Conservation (phyloP, 2,113 vertebrate species). For the Podilymbus podiceps region DNA sequence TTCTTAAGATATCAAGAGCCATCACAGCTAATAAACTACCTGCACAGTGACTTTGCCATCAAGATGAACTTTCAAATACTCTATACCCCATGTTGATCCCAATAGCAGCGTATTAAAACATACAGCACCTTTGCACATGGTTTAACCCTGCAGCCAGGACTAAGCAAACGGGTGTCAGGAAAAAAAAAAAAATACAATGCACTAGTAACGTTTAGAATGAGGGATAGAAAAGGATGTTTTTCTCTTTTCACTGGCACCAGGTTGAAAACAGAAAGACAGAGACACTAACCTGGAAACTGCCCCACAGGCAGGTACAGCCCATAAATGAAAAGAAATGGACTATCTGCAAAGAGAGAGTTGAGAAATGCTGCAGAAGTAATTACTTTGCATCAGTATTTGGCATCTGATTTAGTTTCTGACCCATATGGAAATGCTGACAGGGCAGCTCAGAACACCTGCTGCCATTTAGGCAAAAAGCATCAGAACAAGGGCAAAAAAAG, state of each 20-base stretch:
- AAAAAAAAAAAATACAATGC: neutral
- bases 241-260: neutral
- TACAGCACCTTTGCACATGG: neutral
- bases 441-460: neutral
- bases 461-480: neutral
- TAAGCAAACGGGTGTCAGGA: neutral
- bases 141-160: neutral
- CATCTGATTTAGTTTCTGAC: neutral
- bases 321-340: neutral
- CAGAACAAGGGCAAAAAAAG: neutral
- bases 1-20: neutral
- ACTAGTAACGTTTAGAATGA: neutral
- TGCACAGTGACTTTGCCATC: neutral
- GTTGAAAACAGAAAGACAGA: neutral
- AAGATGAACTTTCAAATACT: neutral
- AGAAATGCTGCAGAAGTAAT: neutral
- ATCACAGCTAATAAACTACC: neutral
- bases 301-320: neutral
- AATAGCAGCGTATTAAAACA: neutral
- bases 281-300: neutral
- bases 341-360: neutral
- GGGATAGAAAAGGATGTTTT: neutral
- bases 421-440: neutral
- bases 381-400: neutral
- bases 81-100: neutral